Base-by-base conservation (phyloP, 2,797 vertebrate genomes). In the Halcyon smyrnensis region DNA sequence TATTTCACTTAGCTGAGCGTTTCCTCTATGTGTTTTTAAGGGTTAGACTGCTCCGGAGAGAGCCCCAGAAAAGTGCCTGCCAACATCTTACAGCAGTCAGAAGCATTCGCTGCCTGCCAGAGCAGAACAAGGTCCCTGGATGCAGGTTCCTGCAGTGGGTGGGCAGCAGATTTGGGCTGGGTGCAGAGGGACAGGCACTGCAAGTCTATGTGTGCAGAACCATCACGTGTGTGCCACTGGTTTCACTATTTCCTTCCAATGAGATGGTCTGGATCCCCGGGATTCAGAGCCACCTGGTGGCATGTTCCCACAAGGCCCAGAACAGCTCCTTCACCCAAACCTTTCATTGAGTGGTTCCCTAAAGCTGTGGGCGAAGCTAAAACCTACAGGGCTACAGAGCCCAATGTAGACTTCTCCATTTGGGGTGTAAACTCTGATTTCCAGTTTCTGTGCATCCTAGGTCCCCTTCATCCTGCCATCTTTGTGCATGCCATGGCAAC, bases 211-310 rank as follows among this genome's bases (percentile, higher is more conserved):
- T 3, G 11, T 39, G 41, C 46, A 84, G 60, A 85, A 36, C 21
- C 30, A 50, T 25, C 60, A 30, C 41, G 43, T 16, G 60, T 4
- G 27, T 51, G 21, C 43, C 25, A 3, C 8, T 4, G 0, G 12
- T 3, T 69, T 57, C 36, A 70, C 13, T 25, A 27, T 12, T 54
- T 82, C n/a, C 28, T 59, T 57, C 39, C 46, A 56, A 30, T 19
- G 23, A 82, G 45, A 64, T 25, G 15, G 16, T 64, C 57, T 68
- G 57, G 84, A 85, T 85, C 46, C 57, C 51, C 65, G 88, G 92
- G 65, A 90, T 91, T 87, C 73, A 92, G 94, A 95, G 95, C 94
- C 95, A 95, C 95, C 95, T 95, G 94, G 94, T 95, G 95, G 96
- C 75, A 80, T 5, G 19, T 59, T 94, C 53, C 79, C 64, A 89